These are phyloP conservation scores for Nomada goodeniana DNA, from an alignment of 2,888 invertebrate species.

Conservation along the genomic window DNA sequence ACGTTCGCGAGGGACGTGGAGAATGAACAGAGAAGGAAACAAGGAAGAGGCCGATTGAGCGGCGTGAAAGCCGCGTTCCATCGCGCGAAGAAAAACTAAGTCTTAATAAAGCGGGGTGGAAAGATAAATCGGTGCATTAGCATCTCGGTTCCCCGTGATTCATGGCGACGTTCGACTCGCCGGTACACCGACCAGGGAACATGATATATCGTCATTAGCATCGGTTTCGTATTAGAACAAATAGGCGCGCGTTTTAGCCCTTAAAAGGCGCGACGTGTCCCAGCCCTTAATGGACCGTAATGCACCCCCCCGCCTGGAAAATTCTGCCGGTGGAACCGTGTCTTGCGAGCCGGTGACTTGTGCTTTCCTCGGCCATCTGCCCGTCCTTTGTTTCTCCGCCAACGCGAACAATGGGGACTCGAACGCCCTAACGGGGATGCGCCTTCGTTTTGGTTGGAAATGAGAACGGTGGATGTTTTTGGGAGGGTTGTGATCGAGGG, in stretches of 20 bases:
- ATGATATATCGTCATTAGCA: constrained; percentile 80
- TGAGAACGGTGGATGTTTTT: background rate
- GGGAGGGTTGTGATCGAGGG: no score
- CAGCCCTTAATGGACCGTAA: constrained; percentile 64
- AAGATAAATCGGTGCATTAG: constrained; percentile 83
- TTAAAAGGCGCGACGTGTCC: constrained; percentile 69
- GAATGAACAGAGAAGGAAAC: background rate
- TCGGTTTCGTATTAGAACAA: constrained; percentile 81
- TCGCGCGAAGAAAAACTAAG: constrained; percentile 71
- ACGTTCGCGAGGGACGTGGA: background rate
- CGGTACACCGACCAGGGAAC: constrained; percentile 29
- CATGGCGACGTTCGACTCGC: constrained; percentile 75
- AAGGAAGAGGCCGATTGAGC: background rate
- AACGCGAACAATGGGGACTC: constrained; percentile 19
- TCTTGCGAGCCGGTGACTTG: constrained; percentile 36
- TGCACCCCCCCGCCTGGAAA: constrained; percentile 51
- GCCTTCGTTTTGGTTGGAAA: background rate
- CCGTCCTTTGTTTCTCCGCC: constrained; percentile 30
- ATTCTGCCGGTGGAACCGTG: background rate
- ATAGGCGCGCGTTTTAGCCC: constrained; percentile 73
- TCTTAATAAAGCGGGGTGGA: constrained; percentile 74
- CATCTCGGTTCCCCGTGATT: constrained; percentile 78
- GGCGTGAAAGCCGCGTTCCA: constrained; percentile 53
- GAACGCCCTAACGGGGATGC: background rate
- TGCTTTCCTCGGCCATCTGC: constrained; percentile 48